These are phyloP conservation scores for Pteronotus mesoamericanus DNA, from an alignment of 2,797 vertebrate species.

Conservation along the genomic window DNA sequence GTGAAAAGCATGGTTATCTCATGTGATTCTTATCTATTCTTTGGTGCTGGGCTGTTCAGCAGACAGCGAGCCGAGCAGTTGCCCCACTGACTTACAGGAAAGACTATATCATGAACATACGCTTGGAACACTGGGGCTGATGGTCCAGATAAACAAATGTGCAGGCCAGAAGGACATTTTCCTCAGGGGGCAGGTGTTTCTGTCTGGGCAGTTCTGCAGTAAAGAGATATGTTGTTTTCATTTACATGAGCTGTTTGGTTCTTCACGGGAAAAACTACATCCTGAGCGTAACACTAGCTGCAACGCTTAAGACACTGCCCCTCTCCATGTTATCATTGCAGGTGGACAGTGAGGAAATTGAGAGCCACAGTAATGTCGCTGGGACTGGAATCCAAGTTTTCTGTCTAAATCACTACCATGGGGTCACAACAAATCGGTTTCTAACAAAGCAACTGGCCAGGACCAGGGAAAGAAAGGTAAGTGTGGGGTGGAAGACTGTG, in stretches of 20 bases:
- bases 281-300: background rate
- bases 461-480: background rate
- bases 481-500: background rate
- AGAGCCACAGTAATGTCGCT: background rate
- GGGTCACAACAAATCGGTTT: background rate
- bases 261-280: background rate
- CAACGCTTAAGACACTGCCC: accelerated
- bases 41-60: background rate
- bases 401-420: background rate
- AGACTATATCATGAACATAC: background rate
- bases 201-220: background rate
- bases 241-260: background rate
- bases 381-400: background rate
- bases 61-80: background rate
- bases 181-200: background rate
- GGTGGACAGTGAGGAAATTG: background rate
- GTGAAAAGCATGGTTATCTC: too few species aligned
- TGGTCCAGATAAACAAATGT: background rate
- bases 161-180: background rate
- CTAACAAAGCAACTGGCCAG: background rate
- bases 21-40: background rate
- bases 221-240: background rate
- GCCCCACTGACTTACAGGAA: background rate
- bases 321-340: background rate
- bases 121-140: background rate